phyloP scores from a whole-genome alignment of 2,888 invertebrate species.

The Helicoverpa assulta region DNA sequence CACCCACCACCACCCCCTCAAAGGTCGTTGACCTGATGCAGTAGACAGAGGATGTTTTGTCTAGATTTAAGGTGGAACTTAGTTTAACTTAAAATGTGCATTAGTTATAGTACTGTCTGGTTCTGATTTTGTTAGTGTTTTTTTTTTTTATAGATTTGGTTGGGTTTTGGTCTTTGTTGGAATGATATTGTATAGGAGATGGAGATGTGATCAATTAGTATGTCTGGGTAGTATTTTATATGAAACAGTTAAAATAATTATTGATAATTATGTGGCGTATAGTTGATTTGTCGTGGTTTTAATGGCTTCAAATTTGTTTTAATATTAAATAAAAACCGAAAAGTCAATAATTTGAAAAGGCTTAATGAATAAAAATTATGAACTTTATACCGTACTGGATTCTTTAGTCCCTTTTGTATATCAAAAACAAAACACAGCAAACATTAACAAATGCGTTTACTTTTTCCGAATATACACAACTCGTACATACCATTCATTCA shows the following conservation, averaged over 20 bases:
- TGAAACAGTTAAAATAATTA: too few species aligned
- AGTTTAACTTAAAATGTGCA: slow-evolving; percentile 67
- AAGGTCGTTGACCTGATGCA: slow-evolving; percentile 72
- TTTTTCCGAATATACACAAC: slow-evolving; percentile 6
- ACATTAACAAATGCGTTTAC: slow-evolving; percentile 17
- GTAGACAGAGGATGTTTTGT: slow-evolving; percentile 67
- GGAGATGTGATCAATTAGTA: too few species aligned
- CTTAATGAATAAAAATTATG: too few species aligned
- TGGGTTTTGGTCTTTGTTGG: neutral
- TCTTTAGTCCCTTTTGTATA: too few species aligned
- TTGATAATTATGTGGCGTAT: too few species aligned
- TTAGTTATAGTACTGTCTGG: slow-evolving; percentile 60
- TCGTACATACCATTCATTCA: slow-evolving; percentile 32
- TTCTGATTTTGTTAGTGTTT: slow-evolving; percentile 29
- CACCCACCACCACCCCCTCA: slow-evolving; percentile 43
- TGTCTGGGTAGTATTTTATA: too few species aligned
- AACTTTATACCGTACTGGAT: too few species aligned
- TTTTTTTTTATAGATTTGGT: neutral
- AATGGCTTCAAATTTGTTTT: too few species aligned
- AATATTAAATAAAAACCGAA: too few species aligned
- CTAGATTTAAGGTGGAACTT: slow-evolving; percentile 70
- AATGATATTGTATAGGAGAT: neutral
- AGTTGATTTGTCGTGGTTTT: too few species aligned
- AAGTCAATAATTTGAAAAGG: too few species aligned
- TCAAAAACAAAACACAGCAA: too few species aligned